phyloP scores from a whole-genome alignment of 2,888 invertebrate species.

The Unio pictorum region DNA sequence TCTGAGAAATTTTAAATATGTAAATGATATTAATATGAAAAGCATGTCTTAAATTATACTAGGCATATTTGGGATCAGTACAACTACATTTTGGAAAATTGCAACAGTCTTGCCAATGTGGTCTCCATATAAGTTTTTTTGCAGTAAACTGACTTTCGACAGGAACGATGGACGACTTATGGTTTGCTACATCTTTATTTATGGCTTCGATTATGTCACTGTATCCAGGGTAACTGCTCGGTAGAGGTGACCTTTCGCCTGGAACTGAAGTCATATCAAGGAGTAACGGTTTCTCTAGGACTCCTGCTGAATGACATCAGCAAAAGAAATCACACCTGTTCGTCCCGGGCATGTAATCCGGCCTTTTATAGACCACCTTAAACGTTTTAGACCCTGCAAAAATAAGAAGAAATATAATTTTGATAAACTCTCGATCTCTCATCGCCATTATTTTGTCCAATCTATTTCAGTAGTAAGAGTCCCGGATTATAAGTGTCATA shows the following conservation, averaged over 20 bases:
- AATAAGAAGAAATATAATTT: not conserved
- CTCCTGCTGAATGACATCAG: constrained; percentile 55
- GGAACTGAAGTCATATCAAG: constrained; percentile 72
- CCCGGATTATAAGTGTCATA: too few relatives aligned
- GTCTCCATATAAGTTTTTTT: constrained; percentile 57
- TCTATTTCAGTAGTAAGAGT: too few relatives aligned
- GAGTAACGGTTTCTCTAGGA: constrained; percentile 71
- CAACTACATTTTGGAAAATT: constrained; percentile 65
- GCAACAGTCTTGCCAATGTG: constrained; percentile 70
- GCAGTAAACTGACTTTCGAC: constrained; percentile 58
- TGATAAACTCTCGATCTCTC: too few relatives aligned
- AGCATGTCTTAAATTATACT: too few relatives aligned
- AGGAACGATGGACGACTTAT: constrained; percentile 44
- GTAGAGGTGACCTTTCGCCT: constrained; percentile 69
- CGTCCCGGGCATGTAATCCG: constrained; percentile 60
- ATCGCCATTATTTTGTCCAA: too few relatives aligned
- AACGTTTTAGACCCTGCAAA: constrained; percentile 53
- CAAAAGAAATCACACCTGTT: constrained; percentile 50
- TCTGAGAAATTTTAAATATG: too few relatives aligned
- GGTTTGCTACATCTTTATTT: constrained; percentile 44
- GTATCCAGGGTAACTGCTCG: constrained; percentile 28
- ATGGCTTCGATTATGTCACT: constrained; percentile 33
- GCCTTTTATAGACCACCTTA: constrained; percentile 67
- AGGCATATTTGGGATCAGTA: constrained; percentile 29
- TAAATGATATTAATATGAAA: too few relatives aligned